Percentiles rank a stretch among this genome's conserved stretches.
phyloP scores from a whole-genome alignment of 2,113 vertebrate species.

The Bubo bubo region DNA sequence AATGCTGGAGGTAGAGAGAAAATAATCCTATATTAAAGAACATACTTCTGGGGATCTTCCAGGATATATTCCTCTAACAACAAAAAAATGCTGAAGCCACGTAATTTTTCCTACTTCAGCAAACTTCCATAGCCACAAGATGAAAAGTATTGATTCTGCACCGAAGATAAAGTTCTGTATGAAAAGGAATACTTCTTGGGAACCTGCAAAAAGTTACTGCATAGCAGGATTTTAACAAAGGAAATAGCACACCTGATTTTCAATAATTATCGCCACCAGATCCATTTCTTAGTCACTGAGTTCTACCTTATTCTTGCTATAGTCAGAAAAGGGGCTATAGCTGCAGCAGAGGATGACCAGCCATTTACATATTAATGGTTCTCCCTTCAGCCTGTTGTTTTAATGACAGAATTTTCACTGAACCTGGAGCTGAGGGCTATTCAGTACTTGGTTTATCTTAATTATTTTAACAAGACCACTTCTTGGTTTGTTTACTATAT shows the following conservation, averaged over 20 bases:
- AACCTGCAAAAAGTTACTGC: rapidly evolving
- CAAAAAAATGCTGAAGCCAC: not conserved
- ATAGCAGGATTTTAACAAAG: not conserved
- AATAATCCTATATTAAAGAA: not conserved
- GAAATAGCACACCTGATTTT: not conserved
- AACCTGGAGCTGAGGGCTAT: not conserved
- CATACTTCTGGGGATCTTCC: not conserved
- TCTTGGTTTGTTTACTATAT: not conserved
- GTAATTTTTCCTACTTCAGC: not conserved
- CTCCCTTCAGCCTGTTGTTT: not conserved
- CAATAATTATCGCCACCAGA: not conserved
- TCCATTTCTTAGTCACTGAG: not conserved
- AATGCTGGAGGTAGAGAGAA: not conserved
- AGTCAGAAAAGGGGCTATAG: not conserved
- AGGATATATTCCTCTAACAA: not conserved
- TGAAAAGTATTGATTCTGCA: not conserved
- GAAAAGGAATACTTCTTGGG: not conserved
- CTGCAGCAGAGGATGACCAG: not conserved
- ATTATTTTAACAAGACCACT: not conserved
- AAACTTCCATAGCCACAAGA: not conserved
- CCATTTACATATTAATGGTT: not conserved
- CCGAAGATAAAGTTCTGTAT: not conserved
- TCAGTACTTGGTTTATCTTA: not conserved
- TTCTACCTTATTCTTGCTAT: not conserved
- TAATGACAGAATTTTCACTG: not conserved